A percentile compares a stretch with the other conserved stretches of the same genome.
Evolutionary conservation across 2,888 invertebrate genomes (phyloP).

Genomic region (Lasioglossum oenotherae): DNA sequence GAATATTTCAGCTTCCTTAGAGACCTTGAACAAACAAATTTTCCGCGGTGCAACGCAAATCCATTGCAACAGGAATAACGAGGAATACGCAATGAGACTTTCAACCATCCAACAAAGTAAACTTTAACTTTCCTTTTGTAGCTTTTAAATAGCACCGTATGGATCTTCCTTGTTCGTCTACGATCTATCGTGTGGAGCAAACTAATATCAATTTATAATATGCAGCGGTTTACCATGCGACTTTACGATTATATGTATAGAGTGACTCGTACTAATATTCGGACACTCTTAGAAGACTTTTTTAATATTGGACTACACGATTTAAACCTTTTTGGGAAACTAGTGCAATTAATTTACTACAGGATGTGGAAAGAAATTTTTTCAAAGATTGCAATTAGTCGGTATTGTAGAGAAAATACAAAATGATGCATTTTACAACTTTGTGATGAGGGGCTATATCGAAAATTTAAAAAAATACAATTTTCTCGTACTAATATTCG

Average conservation of each 20-base stretch:
- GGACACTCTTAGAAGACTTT: too few relatives aligned
- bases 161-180: not conserved
- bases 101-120: not conserved
- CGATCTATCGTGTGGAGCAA: not conserved
- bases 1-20: not conserved
- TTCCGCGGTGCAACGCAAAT: not conserved
- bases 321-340: too few relatives aligned
- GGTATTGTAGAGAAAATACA: too few relatives aligned
- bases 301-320: too few relatives aligned
- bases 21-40: not conserved
- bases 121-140: not conserved
- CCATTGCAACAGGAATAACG: not conserved
- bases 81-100: not conserved
- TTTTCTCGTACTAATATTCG: too few relatives aligned
- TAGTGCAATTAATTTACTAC: too few relatives aligned
- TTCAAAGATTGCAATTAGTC: too few relatives aligned
- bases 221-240: not conserved
- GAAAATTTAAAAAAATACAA: too few relatives aligned
- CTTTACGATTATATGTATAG: not conserved
- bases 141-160: not conserved
- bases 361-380: too few relatives aligned
- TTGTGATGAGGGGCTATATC: too few relatives aligned
- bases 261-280: not conserved
- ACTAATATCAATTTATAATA: not conserved
- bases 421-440: too few relatives aligned